Evolutionary conservation across 1,140 invertebrate genomes (phyloP).

Genomic region (Metaphire vulgaris): DNA sequence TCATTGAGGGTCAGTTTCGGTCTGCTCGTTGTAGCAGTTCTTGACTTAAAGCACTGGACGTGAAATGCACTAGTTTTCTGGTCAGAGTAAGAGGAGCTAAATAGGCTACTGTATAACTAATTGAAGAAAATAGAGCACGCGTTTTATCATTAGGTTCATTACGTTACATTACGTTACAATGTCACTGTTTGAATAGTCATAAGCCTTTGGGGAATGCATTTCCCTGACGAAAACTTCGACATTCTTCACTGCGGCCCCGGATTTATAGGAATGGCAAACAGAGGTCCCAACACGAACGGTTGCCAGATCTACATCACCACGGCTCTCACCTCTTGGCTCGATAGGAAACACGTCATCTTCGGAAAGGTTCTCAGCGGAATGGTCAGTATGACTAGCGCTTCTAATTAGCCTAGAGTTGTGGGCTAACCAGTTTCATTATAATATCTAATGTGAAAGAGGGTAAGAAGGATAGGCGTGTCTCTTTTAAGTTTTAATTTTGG

Average conservation of each 20-base stretch:
- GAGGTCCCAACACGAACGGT: slow-evolving; percentile 40
- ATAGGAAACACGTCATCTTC: slow-evolving; percentile 90
- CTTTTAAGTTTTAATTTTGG: too few relatives aligned
- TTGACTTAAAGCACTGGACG: background rate
- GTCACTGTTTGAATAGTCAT: background rate
- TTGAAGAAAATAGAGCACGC: background rate
- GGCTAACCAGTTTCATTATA: too few relatives aligned
- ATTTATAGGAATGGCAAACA: slow-evolving; percentile 88
- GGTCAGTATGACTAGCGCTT: too few relatives aligned
- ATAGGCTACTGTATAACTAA: background rate
- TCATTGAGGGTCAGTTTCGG: background rate
- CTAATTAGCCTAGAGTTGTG: too few relatives aligned
- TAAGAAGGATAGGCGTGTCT: too few relatives aligned
- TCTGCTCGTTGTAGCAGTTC: background rate
- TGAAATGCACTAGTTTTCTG: background rate
- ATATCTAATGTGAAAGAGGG: too few relatives aligned
- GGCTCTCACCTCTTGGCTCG: slow-evolving; percentile 78
- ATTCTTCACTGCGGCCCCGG: slow-evolving; percentile 79
- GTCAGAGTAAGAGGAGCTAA: background rate
- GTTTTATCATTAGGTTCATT: background rate
- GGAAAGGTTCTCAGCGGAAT: slow-evolving; percentile 87
- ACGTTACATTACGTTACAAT: background rate
- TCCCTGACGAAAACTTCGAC: slow-evolving; percentile 95
- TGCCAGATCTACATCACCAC: slow-evolving; percentile 51
- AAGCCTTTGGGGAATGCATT: slow-evolving; percentile 80